A percentile compares a stretch with the other conserved stretches of the same genome.
These are phyloP conservation scores for Orchesellides sinensis DNA, from an alignment of 2,888 invertebrate genomes.

Conservation along the genomic window DNA sequence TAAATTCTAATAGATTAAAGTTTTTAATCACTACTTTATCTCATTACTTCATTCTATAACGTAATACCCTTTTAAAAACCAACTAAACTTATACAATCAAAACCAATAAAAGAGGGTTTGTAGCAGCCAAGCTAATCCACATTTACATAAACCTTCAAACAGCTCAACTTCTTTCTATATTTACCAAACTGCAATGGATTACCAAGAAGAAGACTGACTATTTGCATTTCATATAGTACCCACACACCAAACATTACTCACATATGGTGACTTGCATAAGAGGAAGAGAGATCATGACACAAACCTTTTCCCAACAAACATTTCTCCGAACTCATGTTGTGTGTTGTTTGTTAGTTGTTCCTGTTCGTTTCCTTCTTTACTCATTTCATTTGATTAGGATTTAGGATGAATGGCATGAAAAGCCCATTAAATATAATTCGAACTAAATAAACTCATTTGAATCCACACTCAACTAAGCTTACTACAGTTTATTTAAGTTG, in stretches of 20 bases:
- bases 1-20: conserved; percentile 25
- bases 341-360: conserved; percentile 14
- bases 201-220: no score
- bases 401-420: conserved; percentile 66
- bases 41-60: neutral
- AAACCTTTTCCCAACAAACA: neutral
- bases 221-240: conserved; percentile 1
- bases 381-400: conserved; percentile 67
- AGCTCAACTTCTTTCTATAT: no score
- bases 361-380: conserved; percentile 30
- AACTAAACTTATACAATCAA: conserved; percentile 16
- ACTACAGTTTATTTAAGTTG: conserved; percentile 1
- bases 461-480: conserved; percentile 26
- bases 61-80: neutral
- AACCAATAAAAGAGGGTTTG: conserved; percentile 32
- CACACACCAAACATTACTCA: conserved; percentile 26
- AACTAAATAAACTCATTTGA: conserved; percentile 62
- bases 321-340: neutral
- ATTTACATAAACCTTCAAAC: conserved; percentile 36
- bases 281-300: neutral
- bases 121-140: neutral
- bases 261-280: no score
- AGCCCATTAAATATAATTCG: conserved; percentile 62
- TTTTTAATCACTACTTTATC: conserved; percentile 34
- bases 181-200: no score